Evolutionary conservation across 2,797 vertebrate species (phyloP).

Genomic region (Gallinago nigripennis): DNA sequence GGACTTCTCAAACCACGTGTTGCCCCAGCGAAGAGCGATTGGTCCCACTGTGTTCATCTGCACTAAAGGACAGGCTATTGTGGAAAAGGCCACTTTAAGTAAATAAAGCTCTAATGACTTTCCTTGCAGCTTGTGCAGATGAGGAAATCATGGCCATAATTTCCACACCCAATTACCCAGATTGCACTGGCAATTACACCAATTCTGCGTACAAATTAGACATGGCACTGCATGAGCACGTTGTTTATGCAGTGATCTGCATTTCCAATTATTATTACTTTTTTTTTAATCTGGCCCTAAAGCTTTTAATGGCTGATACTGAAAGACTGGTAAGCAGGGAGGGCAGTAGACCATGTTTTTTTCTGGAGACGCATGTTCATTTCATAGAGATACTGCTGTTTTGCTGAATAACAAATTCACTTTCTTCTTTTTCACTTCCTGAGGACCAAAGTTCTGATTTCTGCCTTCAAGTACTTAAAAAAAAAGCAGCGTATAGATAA

Average conservation of each 20-base stretch:
- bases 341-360: not conserved
- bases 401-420: not conserved
- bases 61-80: not conserved
- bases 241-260: constrained; percentile 4
- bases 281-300: not conserved
- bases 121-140: not conserved
- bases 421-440: not conserved
- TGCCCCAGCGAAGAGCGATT: not conserved
- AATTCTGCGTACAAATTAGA: constrained; percentile 38
- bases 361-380: not conserved
- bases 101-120: not conserved
- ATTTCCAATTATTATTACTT: not conserved
- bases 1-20: not conserved
- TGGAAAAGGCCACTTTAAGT: not conserved
- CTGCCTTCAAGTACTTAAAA: not conserved
- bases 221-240: not conserved
- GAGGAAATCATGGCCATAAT: not conserved
- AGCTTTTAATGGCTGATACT: not conserved
- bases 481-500: not conserved
- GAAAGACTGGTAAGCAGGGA: not conserved
- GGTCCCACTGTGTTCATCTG: rapidly evolving
- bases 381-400: not conserved
- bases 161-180: constrained; percentile 51
- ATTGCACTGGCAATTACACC: constrained; percentile 36
- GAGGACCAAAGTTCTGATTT: not conserved